Percentiles rank a stretch among this genome's conserved stretches.
Conservation (phyloP, 2,888 invertebrate species). For the Tinea semifulvella region DNA sequence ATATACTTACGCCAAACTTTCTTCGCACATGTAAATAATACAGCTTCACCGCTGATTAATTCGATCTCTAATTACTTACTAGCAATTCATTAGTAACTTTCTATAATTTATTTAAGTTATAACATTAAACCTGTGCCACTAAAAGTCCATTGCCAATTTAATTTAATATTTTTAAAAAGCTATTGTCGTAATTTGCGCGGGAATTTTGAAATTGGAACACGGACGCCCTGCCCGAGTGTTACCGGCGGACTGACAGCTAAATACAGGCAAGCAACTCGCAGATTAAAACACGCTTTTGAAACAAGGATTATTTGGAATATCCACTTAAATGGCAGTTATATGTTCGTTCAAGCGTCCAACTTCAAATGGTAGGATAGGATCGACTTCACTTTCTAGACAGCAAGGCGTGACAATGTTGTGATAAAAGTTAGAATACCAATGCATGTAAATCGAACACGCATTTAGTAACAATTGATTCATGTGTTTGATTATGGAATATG, state of each 20-base stretch:
- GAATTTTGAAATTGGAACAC: slow-evolving; percentile 22
- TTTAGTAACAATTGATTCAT: background rate
- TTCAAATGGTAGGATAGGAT: slow-evolving; percentile 31
- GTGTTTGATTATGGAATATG: background rate
- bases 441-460: background rate
- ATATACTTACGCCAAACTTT: slow-evolving; percentile 1
- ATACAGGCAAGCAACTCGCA: slow-evolving; percentile 25
- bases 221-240: slow-evolving; percentile 24
- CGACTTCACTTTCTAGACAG: slow-evolving; percentile 43
- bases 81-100: background rate
- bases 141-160: background rate
- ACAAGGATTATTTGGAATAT: slow-evolving; percentile 19
- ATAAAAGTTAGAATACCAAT: slow-evolving; percentile 5
- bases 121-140: background rate
- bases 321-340: background rate
- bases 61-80: background rate
- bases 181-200: slow-evolving; percentile 13
- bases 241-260: slow-evolving; percentile 30
- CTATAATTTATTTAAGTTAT: background rate
- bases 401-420: slow-evolving; percentile 17
- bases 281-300: slow-evolving; percentile 28
- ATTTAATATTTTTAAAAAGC: background rate
- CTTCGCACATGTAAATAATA: slow-evolving; percentile 7
- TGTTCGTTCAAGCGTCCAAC: slow-evolving; percentile 20
- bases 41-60: background rate